A percentile compares a stretch with the other conserved stretches of the same genome.
These are phyloP conservation scores for Sminthopsis crassicaudata DNA, from an alignment of 2,113 vertebrate genomes.

Conservation along the genomic window DNA sequence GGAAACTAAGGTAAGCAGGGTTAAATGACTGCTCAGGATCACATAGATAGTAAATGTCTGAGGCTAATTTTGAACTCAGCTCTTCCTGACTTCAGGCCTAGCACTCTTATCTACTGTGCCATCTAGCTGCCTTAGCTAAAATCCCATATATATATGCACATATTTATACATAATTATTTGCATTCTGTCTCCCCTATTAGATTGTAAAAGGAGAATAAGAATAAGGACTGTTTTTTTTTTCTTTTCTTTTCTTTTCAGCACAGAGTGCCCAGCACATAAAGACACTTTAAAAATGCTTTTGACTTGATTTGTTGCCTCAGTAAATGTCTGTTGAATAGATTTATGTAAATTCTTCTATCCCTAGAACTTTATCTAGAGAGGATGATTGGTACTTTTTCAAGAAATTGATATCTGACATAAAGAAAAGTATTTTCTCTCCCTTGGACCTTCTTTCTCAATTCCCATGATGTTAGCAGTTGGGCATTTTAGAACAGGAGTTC, in stretches of 20 bases:
- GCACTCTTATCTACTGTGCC: too few species aligned
- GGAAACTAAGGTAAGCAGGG: neutral
- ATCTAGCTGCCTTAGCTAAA: neutral
- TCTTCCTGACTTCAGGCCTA: neutral
- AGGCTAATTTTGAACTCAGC: neutral
- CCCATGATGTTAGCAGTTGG: neutral
- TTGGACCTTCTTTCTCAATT: neutral
- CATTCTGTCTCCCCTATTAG: neutral
- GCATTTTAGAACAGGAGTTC: neutral
- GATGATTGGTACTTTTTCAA: neutral
- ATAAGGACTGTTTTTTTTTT: neutral
- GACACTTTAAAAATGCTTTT: neutral
- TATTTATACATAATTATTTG: neutral
- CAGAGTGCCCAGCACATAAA: too few species aligned
- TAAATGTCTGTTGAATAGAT: neutral
- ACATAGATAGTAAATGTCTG: neutral
- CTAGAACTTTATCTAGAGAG: neutral
- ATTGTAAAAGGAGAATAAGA: neutral
- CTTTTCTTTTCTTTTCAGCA: neutral
- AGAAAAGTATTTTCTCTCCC: neutral
- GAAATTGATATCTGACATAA: neutral
- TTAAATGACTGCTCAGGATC: neutral
- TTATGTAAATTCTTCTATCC: neutral
- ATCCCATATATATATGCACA: neutral
- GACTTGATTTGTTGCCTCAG: too few species aligned